Evolutionary conservation across 2,888 invertebrate species (phyloP), one percentile per base, ranked within the genome.

Genomic region (Chydorus sphaericus): DNA sequence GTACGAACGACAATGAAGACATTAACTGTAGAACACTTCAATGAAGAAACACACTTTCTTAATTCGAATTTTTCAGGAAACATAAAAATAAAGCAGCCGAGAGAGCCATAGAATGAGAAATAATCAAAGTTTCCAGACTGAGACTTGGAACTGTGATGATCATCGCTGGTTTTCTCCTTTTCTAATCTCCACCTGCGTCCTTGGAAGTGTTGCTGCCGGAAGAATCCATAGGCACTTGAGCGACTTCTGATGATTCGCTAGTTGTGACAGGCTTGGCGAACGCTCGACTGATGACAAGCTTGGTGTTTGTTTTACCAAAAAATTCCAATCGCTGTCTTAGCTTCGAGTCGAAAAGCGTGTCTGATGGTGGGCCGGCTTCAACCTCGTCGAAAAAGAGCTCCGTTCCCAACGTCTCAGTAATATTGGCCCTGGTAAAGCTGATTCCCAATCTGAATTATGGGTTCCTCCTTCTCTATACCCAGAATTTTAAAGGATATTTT

Each of bases 291-390:
- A 55, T 23, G 3, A 55, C 23, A 10, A 55, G 49, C 28, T 55
- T 55, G 23, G 37, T 55, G 55, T 55, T 55, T n/a, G 55, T 55
- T 33, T 49, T 55, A 4, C 33, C 55, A 14, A 31, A 20, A 29
- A 48, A 49, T 33, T 48, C 55, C 5, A 55, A 37, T 36, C 16
- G 20, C n/a, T 33, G 18, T 18, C 23, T 16, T 10, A 26, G 31
- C 16, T 55, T 55, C 10, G 30, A 20, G 31, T 48, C 48, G 28
- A 55, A 55, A 16, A 55, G 18, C 36, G 48, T 28, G 49, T 55
- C 55, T 20, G 26, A 48, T 11, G 49, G 48, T 48, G 37, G 38
- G 4, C 26, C 33, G 37, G 29, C 48, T 7, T 55, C 49, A 31
- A 23, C 39, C 28, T 48, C 55, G 14, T 48, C 31, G n/a, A 55